Evolutionary conservation across 2,888 invertebrate genomes (phyloP), one percentile per base, ranked within the genome.

Genomic region (Amphiduros pacificus): DNA sequence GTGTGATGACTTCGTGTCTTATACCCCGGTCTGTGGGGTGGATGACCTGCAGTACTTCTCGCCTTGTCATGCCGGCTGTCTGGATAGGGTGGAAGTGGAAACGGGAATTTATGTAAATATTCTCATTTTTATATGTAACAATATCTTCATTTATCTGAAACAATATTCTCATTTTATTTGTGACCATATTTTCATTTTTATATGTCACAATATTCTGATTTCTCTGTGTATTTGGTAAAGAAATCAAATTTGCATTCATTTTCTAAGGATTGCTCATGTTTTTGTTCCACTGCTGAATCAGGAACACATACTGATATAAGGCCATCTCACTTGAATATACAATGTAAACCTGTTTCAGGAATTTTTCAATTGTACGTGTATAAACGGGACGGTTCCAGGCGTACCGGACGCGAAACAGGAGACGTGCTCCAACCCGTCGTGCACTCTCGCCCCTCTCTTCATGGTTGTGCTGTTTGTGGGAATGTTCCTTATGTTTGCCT

Each of bases 21-120:
- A 32, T 44, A 27, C n/a, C 6, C 61, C 61, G 1, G 31, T 57
- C 9, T 61, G 61, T 22, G 48, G 56, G 5, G 28, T 17, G 20
- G 52, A 56, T 24, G 49, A 61, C 40, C 14, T 51, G 3, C 61
- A 61, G 44, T 61, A 56, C 52, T 61, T 57, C 44, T 61, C 61
- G 20, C 56, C 61, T 9, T 61, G 61, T 28, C 57, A 61, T 32
- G 61, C 56, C 6, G 61, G 56, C 28, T 61, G 61, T 31, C 1
- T 5, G 6, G 32, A 52, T 36, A 11, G 11, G 17, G 17, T 11
- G 9, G 36, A 36, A 36, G 36, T 11, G 11, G 17, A 36, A 17
- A 36, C 36, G 9, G n/a, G n/a, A n/a, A n/a, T n/a, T n/a, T n/a
- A n/a, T n/a, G n/a, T n/a, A n/a, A n/a, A n/a, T n/a, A n/a, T n/a